Conservation (phyloP, 2,113 vertebrate genomes). For the Abramis brama region DNA sequence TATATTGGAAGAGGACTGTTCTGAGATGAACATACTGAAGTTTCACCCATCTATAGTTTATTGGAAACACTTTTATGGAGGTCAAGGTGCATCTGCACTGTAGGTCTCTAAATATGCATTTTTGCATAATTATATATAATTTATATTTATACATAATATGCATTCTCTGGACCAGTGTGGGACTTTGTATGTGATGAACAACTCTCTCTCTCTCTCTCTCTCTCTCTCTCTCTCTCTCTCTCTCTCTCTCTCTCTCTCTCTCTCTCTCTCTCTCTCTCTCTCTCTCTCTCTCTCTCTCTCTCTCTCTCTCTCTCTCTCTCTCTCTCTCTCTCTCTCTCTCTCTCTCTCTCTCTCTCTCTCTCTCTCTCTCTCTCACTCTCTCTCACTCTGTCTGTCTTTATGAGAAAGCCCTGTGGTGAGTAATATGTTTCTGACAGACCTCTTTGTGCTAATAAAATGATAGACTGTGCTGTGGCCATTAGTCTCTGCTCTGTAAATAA, state of each 20-base stretch:
- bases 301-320: no score
- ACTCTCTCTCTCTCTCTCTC: not conserved
- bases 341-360: no score
- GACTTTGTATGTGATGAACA: constrained; percentile 9
- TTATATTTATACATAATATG: no score
- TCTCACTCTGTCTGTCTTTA: not conserved
- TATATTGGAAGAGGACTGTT: not conserved
- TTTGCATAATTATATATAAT: not conserved
- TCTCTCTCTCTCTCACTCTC: no score
- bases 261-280: no score
- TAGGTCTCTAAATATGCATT: not conserved
- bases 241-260: no score
- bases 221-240: not conserved
- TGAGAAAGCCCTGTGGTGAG: constrained; percentile 17
- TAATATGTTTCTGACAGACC: constrained; percentile 51
- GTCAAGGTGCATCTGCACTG: not conserved
- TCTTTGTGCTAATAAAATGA: constrained; percentile 43
- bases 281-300: no score
- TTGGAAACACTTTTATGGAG: not conserved
- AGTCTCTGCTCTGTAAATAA: constrained; percentile 49
- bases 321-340: no score
- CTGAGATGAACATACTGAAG: not conserved
- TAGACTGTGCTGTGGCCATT: constrained; percentile 43
- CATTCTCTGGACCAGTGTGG: not conserved
- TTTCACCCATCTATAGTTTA: not conserved